phyloP scores from a whole-genome alignment of 1,140 invertebrate species.

The Drosophila athabasca region DNA sequence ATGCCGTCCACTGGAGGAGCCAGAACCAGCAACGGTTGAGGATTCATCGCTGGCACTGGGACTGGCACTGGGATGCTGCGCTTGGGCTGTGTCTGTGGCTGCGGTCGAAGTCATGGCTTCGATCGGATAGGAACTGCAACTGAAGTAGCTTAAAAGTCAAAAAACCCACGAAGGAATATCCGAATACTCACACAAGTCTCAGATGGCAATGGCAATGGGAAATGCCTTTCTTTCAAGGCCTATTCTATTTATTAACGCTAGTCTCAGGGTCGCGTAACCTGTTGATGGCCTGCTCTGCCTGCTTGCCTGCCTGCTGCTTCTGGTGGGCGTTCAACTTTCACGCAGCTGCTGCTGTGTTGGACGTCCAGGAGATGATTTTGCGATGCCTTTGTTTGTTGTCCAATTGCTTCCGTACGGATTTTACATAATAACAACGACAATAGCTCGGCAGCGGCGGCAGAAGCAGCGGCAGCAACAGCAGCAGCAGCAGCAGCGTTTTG shows the following conservation, averaged over 20 bases:
- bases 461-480: slow-evolving; percentile 19
- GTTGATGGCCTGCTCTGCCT: background rate
- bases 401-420: slow-evolving; percentile 38
- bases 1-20: slow-evolving; percentile 52
- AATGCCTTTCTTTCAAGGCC: no score
- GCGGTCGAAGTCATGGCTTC: slow-evolving; percentile 2
- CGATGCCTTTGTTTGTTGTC: slow-evolving; percentile 48
- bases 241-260: no score
- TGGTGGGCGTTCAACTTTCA: slow-evolving; percentile 3
- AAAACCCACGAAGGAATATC: no score
- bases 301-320: slow-evolving; percentile 2
- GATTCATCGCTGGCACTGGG: slow-evolving; percentile 27
- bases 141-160: no score
- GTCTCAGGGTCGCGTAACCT: no score
- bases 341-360: slow-evolving; percentile 3
- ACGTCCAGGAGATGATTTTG: background rate
- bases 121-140: no score
- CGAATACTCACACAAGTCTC: no score
- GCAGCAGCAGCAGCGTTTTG: slow-evolving; percentile 2
- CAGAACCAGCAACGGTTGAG: slow-evolving; percentile 8
- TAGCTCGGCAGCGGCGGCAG: slow-evolving; percentile 14
- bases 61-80: slow-evolving; percentile 21
- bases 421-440: slow-evolving; percentile 50
- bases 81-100: slow-evolving; percentile 30
- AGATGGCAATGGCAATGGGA: slow-evolving; percentile 5